Percentiles rank a stretch among this genome's conserved stretches.
phyloP scores from a whole-genome alignment of 2,113 vertebrate species.

The Hyperopisus bebe region DNA sequence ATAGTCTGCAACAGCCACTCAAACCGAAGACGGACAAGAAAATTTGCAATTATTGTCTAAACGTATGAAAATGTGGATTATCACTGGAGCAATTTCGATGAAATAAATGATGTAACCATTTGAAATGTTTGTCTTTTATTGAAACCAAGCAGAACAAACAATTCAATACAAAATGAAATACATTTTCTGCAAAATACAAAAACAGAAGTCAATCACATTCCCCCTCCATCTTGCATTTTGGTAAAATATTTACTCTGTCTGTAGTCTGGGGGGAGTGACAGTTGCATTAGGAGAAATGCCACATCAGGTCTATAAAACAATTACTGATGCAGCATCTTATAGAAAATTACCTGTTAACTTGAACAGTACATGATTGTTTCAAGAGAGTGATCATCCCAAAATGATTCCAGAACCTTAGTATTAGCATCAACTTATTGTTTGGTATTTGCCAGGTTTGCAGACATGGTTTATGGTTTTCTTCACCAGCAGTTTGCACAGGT shows the following conservation, averaged over 20 bases:
- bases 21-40: neutral
- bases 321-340: neutral
- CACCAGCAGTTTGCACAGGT: neutral
- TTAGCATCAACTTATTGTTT: neutral
- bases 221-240: neutral
- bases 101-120: neutral
- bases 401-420: neutral
- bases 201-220: neutral
- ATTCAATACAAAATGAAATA: conserved; percentile 2
- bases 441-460: neutral
- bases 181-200: neutral
- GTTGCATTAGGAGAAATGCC: neutral
- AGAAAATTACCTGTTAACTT: neutral
- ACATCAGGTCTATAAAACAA: neutral
- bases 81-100: neutral
- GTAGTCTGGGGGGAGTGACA: neutral
- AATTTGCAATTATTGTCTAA: neutral
- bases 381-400: neutral
- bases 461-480: neutral
- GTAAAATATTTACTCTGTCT: neutral
- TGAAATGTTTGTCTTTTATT: conserved; percentile 12
- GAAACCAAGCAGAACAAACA: conserved; percentile 8
- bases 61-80: neutral
- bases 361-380: neutral
- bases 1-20: neutral